Conservation (phyloP, 2,797 vertebrate species). For the Lagocephalus sceleratus region DNA sequence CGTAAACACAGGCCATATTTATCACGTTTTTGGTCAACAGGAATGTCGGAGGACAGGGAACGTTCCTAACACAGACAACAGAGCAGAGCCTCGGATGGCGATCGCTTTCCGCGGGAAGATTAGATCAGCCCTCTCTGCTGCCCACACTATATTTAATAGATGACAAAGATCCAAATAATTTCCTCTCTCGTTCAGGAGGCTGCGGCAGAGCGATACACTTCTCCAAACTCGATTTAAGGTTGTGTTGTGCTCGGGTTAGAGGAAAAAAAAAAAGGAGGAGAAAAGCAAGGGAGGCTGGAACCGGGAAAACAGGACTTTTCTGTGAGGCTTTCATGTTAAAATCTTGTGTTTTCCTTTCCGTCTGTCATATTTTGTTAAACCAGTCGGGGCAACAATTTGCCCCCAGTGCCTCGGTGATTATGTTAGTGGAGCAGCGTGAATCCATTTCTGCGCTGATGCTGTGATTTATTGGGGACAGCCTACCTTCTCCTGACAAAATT, state of each 20-base stretch:
- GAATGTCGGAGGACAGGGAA: no score
- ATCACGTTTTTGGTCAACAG: no score
- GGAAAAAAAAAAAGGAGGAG: no score
- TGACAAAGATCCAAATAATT: slow-evolving; percentile 4
- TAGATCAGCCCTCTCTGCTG: neutral
- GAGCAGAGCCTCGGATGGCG: neutral
- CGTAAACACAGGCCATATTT: no score
- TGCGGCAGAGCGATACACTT: neutral
- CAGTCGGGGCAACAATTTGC: slow-evolving; percentile 25
- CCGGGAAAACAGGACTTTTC: neutral
- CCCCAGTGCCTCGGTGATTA: slow-evolving; percentile 31
- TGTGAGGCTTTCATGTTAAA: slow-evolving; percentile 4
- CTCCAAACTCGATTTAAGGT: slow-evolving; percentile 2
- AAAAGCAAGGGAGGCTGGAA: neutral
- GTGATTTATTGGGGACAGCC: slow-evolving; percentile 29
- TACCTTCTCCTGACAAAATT: slow-evolving; percentile 8
- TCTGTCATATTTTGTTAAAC: slow-evolving; percentile 18
- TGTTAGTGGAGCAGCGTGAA: slow-evolving; percentile 22
- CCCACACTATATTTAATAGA: slow-evolving; percentile 4
- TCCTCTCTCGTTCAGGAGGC: slow-evolving; percentile 1
- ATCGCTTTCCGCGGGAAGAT: slow-evolving; percentile 3
- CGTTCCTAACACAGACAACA: no score
- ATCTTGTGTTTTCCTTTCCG: slow-evolving; percentile 14
- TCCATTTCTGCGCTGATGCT: slow-evolving; percentile 20
- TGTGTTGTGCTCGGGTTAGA: neutral